Conservation (phyloP, 2,113 vertebrate species). For the Phylloscopus trochilus region DNA sequence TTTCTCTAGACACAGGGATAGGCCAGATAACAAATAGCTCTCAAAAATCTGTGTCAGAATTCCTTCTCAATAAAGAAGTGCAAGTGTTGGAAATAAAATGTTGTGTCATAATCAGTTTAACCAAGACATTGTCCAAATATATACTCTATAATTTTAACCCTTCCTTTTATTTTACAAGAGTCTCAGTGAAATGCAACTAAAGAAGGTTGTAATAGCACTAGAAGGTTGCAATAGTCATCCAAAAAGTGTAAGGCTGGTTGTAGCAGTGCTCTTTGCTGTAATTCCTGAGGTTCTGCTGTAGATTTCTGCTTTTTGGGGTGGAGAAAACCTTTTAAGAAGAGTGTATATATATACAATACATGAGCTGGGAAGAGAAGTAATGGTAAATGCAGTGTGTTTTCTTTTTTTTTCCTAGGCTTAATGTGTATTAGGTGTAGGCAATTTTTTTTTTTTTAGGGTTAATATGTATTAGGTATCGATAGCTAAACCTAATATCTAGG, state of each 20-base stretch:
- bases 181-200: not conserved
- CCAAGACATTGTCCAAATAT: not conserved
- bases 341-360: not conserved
- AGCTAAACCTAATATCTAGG: not conserved
- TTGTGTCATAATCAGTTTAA: not conserved
- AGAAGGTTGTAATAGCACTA: not conserved
- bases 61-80: not conserved
- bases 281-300: not conserved
- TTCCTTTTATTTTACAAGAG: not conserved
- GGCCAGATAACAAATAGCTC: not conserved
- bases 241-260: not conserved
- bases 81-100: not conserved
- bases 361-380: not conserved
- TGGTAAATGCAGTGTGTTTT: not conserved
- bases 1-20: not conserved
- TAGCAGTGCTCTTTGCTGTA: not conserved
- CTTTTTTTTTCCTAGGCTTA: not conserved
- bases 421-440: not conserved
- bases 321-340: not conserved
- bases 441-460: not conserved
- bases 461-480: not conserved
- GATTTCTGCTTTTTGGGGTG: not conserved
- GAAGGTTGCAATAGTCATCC: not conserved
- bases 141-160: not conserved
- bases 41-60: not conserved